phyloP scores from a whole-genome alignment of 2,888 invertebrate species.

The Eilema griseolum region DNA sequence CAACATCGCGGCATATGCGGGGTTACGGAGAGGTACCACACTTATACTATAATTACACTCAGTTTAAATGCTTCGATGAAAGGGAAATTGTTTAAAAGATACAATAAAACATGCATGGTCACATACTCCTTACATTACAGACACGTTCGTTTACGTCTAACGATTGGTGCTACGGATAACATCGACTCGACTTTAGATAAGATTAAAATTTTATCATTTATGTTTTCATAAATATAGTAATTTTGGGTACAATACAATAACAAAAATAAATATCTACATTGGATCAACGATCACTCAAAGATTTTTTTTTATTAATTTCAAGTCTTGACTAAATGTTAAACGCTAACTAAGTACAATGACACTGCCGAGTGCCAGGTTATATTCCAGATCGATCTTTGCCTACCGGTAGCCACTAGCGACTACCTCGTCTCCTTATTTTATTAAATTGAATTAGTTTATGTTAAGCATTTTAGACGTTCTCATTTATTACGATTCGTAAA shows the following conservation, averaged over 20 bases:
- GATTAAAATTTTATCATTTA: slow-evolving; percentile 67
- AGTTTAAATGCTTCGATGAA: slow-evolving; percentile 77
- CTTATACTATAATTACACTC: slow-evolving; percentile 74
- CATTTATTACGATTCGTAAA: slow-evolving; percentile 60
- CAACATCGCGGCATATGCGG: slow-evolving; percentile 57
- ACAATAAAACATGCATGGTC: slow-evolving; percentile 55
- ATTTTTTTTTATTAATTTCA: slow-evolving; percentile 70
- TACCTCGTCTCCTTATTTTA: slow-evolving; percentile 52
- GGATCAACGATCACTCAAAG: slow-evolving; percentile 83
- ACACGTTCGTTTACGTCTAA: slow-evolving; percentile 46
- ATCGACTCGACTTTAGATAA: slow-evolving; percentile 56
- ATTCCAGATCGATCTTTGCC: slow-evolving; percentile 27
- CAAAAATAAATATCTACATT: slow-evolving; percentile 87
- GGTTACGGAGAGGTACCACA: slow-evolving; percentile 50
- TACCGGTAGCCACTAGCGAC: slow-evolving; percentile 48
- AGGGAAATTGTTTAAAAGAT: slow-evolving; percentile 60
- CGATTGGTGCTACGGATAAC: slow-evolving; percentile 50
- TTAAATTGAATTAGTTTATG: slow-evolving; percentile 46
- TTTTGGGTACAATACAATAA: slow-evolving; percentile 84
- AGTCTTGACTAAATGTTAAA: slow-evolving; percentile 80
- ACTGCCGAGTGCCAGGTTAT: slow-evolving; percentile 57
- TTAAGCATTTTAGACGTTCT: slow-evolving; percentile 64
- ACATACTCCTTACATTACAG: slow-evolving; percentile 46
- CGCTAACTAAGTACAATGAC: slow-evolving; percentile 85
- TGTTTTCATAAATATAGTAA: slow-evolving; percentile 79